Evolutionary conservation across 2,797 vertebrate species (phyloP), one percentile per base, ranked within the genome.

Genomic region (Silurus aristotelis): DNA sequence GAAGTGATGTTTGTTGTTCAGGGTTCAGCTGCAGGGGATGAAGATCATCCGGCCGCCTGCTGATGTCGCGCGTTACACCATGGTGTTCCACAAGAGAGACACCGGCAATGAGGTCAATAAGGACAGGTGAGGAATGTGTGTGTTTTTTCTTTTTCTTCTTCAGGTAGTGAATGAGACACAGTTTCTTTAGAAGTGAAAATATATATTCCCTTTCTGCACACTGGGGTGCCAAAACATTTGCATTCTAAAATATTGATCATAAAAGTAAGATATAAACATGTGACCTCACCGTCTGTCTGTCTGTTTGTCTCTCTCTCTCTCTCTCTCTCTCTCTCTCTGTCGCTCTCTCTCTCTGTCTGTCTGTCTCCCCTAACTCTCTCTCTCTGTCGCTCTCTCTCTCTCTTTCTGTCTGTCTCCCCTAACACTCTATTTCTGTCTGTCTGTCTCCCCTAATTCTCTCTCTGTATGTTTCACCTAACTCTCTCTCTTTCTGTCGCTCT

Each of bases 61-160:
- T 4, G 92, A 94, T 0, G 84, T 99, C 12, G 98, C 95, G 75
- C 96, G 96, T 86, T 99, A 99, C 31, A 99, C 97, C 0, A 99
- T 99, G 98, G 96, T 98, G 90, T 99, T 99, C 88, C 98, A 99
- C 87, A 96, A 96, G 38, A 93, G 98, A 76, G 98, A 99, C 93
- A 91, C 84, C 0, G 98, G 98, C 72, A 99, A 99, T 0, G 95
- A 97, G 88, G 94, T 96, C 73, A 99, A 99, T 68, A 84, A 84
- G 85, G 93, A 95, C 88, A 95, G 98, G 98, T 99, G 38, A 92
- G 96, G 67, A 58, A 31, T 31, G 31, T 31, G 48, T 52, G 6
- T 52, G 48, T 14, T 60, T 27, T 9, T 52, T 56, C 14, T 67
- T 67, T 27, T 48, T 20, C 17, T 20, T 20, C 38, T 14, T 73